Evolutionary conservation across 2,113 vertebrate species (phyloP).

Genomic region (Myrmecophaga tridactyla): DNA sequence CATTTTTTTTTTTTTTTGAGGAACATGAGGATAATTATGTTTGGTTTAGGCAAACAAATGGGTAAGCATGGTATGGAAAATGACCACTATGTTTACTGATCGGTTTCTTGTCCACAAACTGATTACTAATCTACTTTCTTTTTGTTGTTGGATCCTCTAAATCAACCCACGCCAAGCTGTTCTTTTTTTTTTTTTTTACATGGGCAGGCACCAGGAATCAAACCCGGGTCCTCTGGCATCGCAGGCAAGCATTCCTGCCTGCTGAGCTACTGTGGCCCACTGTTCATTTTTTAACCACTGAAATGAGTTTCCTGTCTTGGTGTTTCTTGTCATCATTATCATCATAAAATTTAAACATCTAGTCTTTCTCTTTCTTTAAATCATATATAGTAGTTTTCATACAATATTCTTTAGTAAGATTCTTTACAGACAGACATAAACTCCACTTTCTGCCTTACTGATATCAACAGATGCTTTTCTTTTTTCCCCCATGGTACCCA

Average conservation of each 20-base stretch:
- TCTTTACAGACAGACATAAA: neutral
- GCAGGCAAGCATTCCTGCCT: too few species aligned
- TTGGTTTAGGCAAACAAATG: neutral
- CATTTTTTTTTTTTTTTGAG: neutral
- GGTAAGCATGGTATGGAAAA: neutral
- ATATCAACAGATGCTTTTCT: neutral
- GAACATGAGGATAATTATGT: neutral
- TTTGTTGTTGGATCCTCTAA: neutral
- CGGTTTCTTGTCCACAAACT: neutral
- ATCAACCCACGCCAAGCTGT: neutral
- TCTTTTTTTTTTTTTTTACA: too few species aligned
- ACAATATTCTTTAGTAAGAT: neutral
- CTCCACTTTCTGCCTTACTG: neutral
- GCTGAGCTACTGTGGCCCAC: too few species aligned
- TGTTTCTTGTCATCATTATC: neutral
- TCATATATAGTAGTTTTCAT: neutral
- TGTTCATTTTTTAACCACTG: neutral
- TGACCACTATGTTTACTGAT: neutral
- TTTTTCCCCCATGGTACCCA: neutral
- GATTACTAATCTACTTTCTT: neutral
- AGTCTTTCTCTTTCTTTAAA: neutral
- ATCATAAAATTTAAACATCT: neutral
- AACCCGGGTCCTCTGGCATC: too few species aligned
- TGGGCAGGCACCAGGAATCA: too few species aligned
- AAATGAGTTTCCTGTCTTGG: neutral